Evolutionary conservation across 2,113 vertebrate species (phyloP).

Genomic region (Chaetodon trifascialis): DNA sequence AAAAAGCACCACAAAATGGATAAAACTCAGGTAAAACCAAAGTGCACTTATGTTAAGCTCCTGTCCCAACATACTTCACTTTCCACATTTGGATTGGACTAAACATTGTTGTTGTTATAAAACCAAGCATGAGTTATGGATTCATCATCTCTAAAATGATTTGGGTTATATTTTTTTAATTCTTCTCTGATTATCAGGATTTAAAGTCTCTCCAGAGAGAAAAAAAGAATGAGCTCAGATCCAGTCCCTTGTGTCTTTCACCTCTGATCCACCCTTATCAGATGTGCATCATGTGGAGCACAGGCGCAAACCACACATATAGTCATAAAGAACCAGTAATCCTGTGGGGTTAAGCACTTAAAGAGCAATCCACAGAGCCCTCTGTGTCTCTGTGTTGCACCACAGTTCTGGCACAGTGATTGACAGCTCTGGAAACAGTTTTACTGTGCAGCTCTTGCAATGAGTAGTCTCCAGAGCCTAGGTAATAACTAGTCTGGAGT

Average conservation of each 20-base stretch:
- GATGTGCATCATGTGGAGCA: slow-evolving; percentile 71
- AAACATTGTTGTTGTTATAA: slow-evolving; percentile 39
- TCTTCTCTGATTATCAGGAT: slow-evolving; percentile 51
- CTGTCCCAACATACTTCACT: not conserved
- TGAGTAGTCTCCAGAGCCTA: slow-evolving; percentile 68
- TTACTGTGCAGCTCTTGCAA: slow-evolving; percentile 72
- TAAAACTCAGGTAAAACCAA: not conserved
- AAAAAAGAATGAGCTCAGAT: slow-evolving; percentile 49
- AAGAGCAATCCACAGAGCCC: slow-evolving; percentile 60
- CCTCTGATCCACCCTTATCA: slow-evolving; percentile 73
- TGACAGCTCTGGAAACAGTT: slow-evolving; percentile 77
- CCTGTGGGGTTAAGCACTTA: slow-evolving; percentile 73
- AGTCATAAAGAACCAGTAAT: slow-evolving; percentile 77
- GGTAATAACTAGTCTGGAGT: slow-evolving; percentile 70
- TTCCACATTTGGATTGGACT: slow-evolving; percentile 2
- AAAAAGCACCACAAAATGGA: not conserved
- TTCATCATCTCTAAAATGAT: slow-evolving; percentile 28
- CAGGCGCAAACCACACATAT: slow-evolving; percentile 72
- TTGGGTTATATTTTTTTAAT: slow-evolving; percentile 7
- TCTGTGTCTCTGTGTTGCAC: slow-evolving; percentile 69
- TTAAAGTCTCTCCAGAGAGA: slow-evolving; percentile 29
- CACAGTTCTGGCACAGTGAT: slow-evolving; percentile 72
- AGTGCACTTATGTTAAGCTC: not conserved
- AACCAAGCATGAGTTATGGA: slow-evolving; percentile 40
- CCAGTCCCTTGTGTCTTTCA: slow-evolving; percentile 41